Percentiles rank a stretch among this genome's conserved stretches.
These are phyloP conservation scores for Cyclophora punctaria DNA, from an alignment of 2,888 invertebrate species.

Conservation along the genomic window DNA sequence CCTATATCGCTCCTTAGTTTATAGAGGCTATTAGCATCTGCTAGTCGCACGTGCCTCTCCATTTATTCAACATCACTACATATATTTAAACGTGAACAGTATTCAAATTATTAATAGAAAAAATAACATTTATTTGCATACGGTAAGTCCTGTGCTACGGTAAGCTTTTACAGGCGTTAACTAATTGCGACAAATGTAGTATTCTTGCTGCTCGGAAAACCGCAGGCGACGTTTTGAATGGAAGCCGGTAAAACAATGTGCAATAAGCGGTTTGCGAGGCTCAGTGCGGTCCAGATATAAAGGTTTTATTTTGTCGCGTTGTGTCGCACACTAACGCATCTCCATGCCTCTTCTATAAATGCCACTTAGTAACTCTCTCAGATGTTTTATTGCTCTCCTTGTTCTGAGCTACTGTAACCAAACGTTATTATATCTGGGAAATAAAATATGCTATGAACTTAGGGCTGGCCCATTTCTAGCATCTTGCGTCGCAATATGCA, in stretches of 20 bases:
- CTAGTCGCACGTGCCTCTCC: not conserved
- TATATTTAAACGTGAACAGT: too few relatives aligned
- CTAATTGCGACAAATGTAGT: conserved; percentile 20
- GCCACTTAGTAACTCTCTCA: conserved; percentile 13
- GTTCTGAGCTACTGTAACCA: too few relatives aligned
- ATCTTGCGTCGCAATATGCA: too few relatives aligned
- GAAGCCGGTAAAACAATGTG: conserved; percentile 34
- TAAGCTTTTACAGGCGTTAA: conserved; percentile 16
- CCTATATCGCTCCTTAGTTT: conserved; percentile 9
- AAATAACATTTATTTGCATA: conserved; percentile 3
- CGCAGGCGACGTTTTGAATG: conserved; percentile 31
- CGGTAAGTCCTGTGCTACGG: conserved; percentile 1
- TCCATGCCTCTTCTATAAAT: conserved; percentile 20
- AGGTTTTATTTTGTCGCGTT: conserved; percentile 25
- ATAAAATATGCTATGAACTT: too few relatives aligned
- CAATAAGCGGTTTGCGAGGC: conserved; percentile 28
- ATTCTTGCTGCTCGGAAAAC: conserved; percentile 24
- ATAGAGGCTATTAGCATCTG: conserved; percentile 1
- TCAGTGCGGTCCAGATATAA: conserved; percentile 23
- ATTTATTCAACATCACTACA: not conserved
- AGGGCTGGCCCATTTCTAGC: too few relatives aligned
- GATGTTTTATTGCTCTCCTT: too few relatives aligned
- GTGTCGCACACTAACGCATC: conserved; percentile 10
- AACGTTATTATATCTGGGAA: too few relatives aligned
- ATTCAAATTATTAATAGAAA: not conserved